These are phyloP conservation scores for Neodiprion virginianus DNA, from an alignment of 1,140 invertebrate species.

Conservation along the genomic window DNA sequence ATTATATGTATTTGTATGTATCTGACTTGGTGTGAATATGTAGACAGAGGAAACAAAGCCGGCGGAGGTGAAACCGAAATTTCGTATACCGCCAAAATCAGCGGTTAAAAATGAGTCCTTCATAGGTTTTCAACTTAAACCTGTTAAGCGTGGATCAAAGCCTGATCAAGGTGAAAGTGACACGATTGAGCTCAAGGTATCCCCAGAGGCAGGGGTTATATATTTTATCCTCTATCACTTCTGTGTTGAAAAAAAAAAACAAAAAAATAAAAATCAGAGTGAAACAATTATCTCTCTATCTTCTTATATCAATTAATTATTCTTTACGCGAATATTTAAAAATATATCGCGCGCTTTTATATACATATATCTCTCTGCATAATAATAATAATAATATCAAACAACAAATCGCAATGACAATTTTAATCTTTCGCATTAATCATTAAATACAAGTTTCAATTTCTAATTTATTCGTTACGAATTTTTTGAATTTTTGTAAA, in stretches of 20 bases:
- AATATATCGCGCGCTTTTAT: too few relatives aligned
- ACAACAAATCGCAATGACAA: too few relatives aligned
- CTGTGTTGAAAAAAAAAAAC: background rate
- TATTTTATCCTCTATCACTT: background rate
- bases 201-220: slow-evolving; percentile 32
- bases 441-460: too few relatives aligned
- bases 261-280: background rate
- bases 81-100: slow-evolving; percentile 61
- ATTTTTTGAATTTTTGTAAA: too few relatives aligned
- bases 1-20: slow-evolving; percentile 34
- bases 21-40: slow-evolving; percentile 25
- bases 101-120: slow-evolving; percentile 67
- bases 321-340: too few relatives aligned
- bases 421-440: too few relatives aligned
- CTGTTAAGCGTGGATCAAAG: slow-evolving; percentile 60
- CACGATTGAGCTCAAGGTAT: slow-evolving; percentile 55
- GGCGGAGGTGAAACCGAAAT: slow-evolving; percentile 50
- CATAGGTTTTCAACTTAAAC: slow-evolving; percentile 68
- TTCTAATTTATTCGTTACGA: too few relatives aligned
- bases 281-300: too few relatives aligned
- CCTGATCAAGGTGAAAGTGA: slow-evolving; percentile 59
- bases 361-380: too few relatives aligned
- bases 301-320: too few relatives aligned
- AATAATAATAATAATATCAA: too few relatives aligned
- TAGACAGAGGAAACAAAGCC: slow-evolving; percentile 51